Base-by-base conservation (phyloP, 2,888 invertebrate species). In the Syrista parreyssii region DNA sequence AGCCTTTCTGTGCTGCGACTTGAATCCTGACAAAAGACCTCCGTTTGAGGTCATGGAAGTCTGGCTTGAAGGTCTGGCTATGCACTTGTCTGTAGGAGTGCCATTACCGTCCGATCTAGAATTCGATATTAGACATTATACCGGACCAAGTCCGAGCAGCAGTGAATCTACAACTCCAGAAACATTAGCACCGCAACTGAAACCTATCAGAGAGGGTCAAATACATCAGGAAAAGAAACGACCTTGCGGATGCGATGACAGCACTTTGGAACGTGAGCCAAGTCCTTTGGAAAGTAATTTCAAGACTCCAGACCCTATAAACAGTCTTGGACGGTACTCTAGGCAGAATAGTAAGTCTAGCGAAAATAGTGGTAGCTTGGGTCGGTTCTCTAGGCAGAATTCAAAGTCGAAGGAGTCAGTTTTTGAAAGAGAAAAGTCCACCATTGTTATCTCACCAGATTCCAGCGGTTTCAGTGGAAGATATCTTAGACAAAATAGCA, bases 1-100 rank as follows among this genome's bases (percentile, higher is more conserved):
- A 83, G 98, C 98, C 68, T 98, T 98, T 91, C 92, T 97, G 35
- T 98, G 98, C 90, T 97, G 98, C 89, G 96, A 97, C 88, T 93
- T 98, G 73, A 97, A 97, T 92, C 98, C 98, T 0, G 98, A 98
- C 89, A 95, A 94, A 91, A 96, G 97, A 87, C 98, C 98, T 0
- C 96, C 97, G 0, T 98, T 98, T 92, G 97, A 98, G 89, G 95
- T 96, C 68, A 94, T 97, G 90, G 96, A 97, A 92, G 94, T 96
- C n/a, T 98, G 98, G 98, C 92, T 98, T 76, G 96, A 97, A 89
- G 95, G 95, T 40, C 91, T 97, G 74, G 95, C 95, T 34, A 94
- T 95, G 93, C 95, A 96, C 86, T 91, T 96, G 78, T 94, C 95
- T 0, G 93, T 94, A 23, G 94, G 95, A 1, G 94, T 93, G 79